Percentiles rank a stretch among this genome's conserved stretches.
Conservation (phyloP, 2,113 vertebrate genomes). For the Hoplias malabaricus region DNA sequence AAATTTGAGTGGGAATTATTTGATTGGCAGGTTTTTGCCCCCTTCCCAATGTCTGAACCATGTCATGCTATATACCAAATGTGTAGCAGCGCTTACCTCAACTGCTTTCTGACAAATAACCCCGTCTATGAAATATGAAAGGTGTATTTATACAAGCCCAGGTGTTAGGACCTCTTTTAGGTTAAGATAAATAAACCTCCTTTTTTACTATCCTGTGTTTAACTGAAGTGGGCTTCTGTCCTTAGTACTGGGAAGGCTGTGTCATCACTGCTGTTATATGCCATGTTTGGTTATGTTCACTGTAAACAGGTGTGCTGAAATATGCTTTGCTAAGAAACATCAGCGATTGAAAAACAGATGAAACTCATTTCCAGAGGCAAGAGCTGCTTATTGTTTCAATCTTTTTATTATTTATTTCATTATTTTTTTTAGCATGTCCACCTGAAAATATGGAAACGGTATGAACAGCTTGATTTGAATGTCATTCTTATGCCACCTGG, state of each 20-base stretch:
- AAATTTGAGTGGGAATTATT: conserved; percentile 31
- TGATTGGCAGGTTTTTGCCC: conserved; percentile 11
- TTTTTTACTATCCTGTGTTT: not conserved
- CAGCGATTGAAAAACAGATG: too few species aligned
- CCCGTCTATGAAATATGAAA: not conserved
- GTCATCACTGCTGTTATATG: conserved; percentile 30
- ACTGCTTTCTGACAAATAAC: conserved; percentile 1
- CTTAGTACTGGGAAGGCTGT: conserved; percentile 17
- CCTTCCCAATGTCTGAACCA: conserved; percentile 36
- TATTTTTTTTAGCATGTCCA: conserved; percentile 57
- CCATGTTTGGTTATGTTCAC: conserved; percentile 30
- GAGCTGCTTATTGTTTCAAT: too few species aligned
- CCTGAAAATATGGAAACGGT: not conserved
- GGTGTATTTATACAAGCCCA: not conserved
- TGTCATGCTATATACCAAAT: conserved; percentile 37
- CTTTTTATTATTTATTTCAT: too few species aligned
- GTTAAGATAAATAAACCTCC: not conserved
- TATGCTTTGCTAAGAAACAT: conserved; percentile 49
- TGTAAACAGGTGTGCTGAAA: conserved; percentile 35
- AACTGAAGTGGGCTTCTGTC: not conserved
- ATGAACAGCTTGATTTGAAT: conserved; percentile 31
- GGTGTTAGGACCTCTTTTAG: not conserved
- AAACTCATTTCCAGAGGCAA: too few species aligned
- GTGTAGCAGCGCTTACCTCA: conserved; percentile 26
- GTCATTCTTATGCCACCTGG: conserved; percentile 33